Percentiles rank a stretch among this genome's conserved stretches.
These are phyloP conservation scores for Dasysyrphus tricinctus DNA, from an alignment of 2,888 invertebrate species.

Conservation along the genomic window DNA sequence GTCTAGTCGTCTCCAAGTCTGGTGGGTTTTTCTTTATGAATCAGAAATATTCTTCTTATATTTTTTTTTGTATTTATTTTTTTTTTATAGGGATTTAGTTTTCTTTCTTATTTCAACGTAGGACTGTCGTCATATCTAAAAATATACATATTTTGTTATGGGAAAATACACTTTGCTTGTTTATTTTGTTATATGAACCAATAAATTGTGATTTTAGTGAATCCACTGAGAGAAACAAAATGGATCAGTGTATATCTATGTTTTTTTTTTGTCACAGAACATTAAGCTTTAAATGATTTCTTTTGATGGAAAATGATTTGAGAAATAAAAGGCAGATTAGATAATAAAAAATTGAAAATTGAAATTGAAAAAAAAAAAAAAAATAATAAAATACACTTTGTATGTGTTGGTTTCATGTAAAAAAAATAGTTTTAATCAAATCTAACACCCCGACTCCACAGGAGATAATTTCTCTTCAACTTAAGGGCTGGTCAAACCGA, in stretches of 20 bases:
- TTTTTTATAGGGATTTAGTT: not conserved
- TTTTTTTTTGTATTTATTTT: not conserved
- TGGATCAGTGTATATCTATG: not conserved
- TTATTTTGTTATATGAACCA: not conserved
- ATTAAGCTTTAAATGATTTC: not conserved
- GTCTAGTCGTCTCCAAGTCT: constrained; percentile 16
- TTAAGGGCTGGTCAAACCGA: no score
- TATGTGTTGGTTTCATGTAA: no score
- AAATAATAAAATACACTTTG: no score
- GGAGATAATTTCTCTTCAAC: no score
- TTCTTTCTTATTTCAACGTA: not conserved
- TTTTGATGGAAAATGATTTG: not conserved
- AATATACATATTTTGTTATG: not conserved
- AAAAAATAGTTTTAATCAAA: no score
- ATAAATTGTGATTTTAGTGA: not conserved
- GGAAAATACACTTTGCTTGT: not conserved
- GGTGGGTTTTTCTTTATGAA: constrained; percentile 23
- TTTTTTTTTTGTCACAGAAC: not conserved
- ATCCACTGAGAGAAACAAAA: not conserved
- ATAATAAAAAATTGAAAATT: not conserved
- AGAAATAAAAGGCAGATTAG: not conserved
- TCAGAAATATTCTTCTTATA: not conserved
- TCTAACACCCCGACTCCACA: no score
- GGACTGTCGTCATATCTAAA: constrained; percentile 10
- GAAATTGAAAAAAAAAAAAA: no score